Evolutionary conservation across 2,888 invertebrate species (phyloP).

Genomic region (Lutraria lutraria): DNA sequence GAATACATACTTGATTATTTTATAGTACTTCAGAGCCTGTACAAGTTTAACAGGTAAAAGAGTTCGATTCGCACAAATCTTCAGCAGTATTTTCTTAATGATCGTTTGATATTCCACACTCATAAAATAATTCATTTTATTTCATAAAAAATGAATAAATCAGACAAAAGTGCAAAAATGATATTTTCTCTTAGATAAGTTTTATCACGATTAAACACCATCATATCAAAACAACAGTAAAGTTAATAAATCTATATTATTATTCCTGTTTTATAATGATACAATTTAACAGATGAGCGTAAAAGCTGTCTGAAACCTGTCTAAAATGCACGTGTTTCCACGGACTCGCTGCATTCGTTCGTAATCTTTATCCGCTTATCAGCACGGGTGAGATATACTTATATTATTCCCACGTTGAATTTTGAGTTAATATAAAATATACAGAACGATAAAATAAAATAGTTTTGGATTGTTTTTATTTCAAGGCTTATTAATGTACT

Average conservation of each 20-base stretch:
- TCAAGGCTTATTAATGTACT: too few species aligned
- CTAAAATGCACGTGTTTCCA: not conserved
- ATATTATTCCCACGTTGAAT: not conserved
- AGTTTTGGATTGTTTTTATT: too few species aligned
- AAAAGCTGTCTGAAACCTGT: not conserved
- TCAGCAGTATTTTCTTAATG: not conserved
- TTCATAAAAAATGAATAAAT: not conserved
- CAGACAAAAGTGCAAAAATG: not conserved
- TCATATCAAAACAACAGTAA: not conserved
- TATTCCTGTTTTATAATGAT: not conserved
- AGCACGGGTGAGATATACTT: not conserved
- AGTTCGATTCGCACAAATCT: not conserved
- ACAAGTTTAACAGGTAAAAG: too few species aligned
- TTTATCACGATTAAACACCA: not conserved
- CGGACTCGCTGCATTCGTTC: not conserved
- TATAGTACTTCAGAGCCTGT: too few species aligned
- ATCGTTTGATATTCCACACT: not conserved
- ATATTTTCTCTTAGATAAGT: not conserved
- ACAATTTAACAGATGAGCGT: not conserved
- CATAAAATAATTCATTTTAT: not conserved
- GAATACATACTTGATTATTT: too few species aligned
- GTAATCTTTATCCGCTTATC: not conserved
- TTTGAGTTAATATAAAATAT: not conserved
- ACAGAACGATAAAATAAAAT: too few species aligned
- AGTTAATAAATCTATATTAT: not conserved